Percentiles rank a stretch among this genome's conserved stretches.
phyloP scores from a whole-genome alignment of 1,140 invertebrate genomes.

The Phthorimaea operculella region DNA sequence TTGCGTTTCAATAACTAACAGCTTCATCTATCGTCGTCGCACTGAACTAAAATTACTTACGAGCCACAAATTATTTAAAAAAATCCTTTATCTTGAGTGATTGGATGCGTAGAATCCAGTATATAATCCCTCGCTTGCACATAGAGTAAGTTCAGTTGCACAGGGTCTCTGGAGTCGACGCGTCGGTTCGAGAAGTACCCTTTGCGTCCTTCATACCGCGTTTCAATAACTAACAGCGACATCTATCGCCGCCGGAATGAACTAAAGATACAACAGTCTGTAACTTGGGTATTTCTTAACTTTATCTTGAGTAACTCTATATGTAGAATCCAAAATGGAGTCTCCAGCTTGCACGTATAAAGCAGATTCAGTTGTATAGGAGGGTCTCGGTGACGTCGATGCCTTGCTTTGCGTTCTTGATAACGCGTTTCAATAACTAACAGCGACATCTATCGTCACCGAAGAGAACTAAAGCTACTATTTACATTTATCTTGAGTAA shows the following conservation, averaged over 20 bases:
- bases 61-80: no score
- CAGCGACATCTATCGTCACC: no score
- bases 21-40: no score
- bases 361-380: constrained; percentile 97
- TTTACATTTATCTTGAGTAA: constrained; percentile 89
- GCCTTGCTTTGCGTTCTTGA: constrained; percentile 95
- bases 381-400: constrained; percentile 95
- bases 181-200: constrained; percentile 99
- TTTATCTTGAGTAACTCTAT: constrained; percentile 97
- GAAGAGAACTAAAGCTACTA: no score
- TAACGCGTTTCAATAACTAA: constrained; percentile 95
- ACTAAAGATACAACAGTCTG: no score
- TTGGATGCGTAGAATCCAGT: constrained; percentile 97
- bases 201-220: constrained; percentile 90
- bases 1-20: no score
- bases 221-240: no score
- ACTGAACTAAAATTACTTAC: no score
- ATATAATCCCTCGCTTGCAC: constrained; percentile 97
- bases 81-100: constrained; percentile 94
- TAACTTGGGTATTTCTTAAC: no score
- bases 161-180: constrained; percentile 97
- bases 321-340: constrained; percentile 97
- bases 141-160: constrained; percentile 97
- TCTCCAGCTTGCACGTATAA: constrained; percentile 96
- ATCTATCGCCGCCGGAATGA: no score